Percentiles rank a stretch among this genome's conserved stretches.
These are phyloP conservation scores for Dolichopus griseipennis DNA, from an alignment of 2,888 invertebrate genomes.

Conservation along the genomic window DNA sequence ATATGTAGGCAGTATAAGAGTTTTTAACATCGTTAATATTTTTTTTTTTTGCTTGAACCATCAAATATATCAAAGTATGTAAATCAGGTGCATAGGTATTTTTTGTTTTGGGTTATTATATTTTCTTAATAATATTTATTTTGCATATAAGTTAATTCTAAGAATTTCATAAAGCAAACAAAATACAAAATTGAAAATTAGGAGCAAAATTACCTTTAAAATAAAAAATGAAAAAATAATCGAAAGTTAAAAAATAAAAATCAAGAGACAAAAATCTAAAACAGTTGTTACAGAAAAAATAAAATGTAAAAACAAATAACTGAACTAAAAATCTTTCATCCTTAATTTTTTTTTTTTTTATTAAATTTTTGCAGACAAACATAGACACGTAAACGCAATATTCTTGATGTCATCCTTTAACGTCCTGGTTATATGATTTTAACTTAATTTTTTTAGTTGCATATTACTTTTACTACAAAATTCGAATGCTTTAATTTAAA, in stretches of 20 bases:
- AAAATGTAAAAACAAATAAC: not conserved
- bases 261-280: too few relatives aligned
- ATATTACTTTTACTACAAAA: too few relatives aligned
- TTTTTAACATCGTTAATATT: too few relatives aligned
- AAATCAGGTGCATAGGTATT: constrained; percentile 16
- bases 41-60: too few relatives aligned
- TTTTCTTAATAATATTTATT: constrained; percentile 2
- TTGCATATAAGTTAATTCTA: constrained; percentile 11
- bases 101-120: not conserved
- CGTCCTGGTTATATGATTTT: too few relatives aligned
- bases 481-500: too few relatives aligned
- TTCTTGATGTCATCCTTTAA: too few relatives aligned
- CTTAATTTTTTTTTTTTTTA: too few relatives aligned
- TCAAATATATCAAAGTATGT: constrained; percentile 14
- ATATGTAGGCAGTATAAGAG: too few relatives aligned
- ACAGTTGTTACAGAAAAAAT: not conserved
- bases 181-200: not conserved
- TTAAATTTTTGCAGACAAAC: too few relatives aligned
- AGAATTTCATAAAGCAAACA: constrained; percentile 12
- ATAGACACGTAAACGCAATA: too few relatives aligned
- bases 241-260: not conserved
- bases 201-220: not conserved
- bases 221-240: not conserved
- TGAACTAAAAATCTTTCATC: not conserved
- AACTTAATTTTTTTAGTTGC: too few relatives aligned